Evolutionary conservation across 2,888 invertebrate species (phyloP), one percentile per base, ranked within the genome.

Genomic region (Callyntrura guangdongensis): DNA sequence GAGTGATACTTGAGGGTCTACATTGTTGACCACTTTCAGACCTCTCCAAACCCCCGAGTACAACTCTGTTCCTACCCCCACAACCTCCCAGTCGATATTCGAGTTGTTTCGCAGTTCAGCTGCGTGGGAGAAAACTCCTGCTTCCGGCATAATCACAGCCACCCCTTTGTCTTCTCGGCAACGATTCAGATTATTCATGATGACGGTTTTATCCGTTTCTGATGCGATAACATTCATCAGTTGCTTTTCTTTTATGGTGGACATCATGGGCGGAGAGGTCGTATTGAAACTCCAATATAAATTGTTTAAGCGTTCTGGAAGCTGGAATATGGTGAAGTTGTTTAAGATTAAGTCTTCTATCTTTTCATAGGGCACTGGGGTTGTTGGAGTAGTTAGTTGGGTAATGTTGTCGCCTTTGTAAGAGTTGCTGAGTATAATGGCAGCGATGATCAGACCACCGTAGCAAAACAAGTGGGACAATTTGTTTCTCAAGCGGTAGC

Each of bases 391-490:
- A 4, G 77, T 77, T 8, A 77, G 22, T 12, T 22, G 4, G 45
- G 49, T 77, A 36, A 77, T 77, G 49, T 77, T 77, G 49, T 77
- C 77, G 1, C 77, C 77, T 49, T 77, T 77, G 49, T 77, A 77
- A 1, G 47, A 45, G 20, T 45, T 77, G 22, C 77, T 77, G 0
- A 77, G n/a, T 49, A 77, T 11, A 49, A 20, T 77, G 5, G 4
- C 77, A 1, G 45, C 14, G 12, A 77, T n/a, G 17, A 49, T n/a
- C 2, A 64, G 17, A 17, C 64, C n/a, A 3, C 64, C 64, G 17
- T 22, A 64, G 12, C 2, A 17, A 22, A 64, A 64, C 5, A 64
- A 22, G n/a, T 64, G 64, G 20, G 64, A 64, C 1, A 64, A 11
- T 11, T 17, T 17, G n/a, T 17, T 64, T 11, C 17, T 1, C 11